Evolutionary conservation across 1,140 invertebrate genomes (phyloP).

Genomic region (Drosophila burlai): DNA sequence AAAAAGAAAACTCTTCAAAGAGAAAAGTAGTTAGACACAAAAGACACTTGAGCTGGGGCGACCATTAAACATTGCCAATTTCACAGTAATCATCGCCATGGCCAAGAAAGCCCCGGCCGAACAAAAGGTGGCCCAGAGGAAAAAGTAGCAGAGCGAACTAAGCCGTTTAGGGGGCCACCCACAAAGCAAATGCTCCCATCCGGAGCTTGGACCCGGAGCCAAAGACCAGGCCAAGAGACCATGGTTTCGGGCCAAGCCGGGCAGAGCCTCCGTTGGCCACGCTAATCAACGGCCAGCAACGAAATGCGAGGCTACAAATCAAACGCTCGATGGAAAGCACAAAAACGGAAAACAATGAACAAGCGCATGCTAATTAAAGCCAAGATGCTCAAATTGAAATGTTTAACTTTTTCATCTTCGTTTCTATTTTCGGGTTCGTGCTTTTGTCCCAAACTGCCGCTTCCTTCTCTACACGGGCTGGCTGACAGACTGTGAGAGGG

Average conservation of each 20-base stretch:
- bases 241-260: slow-evolving; percentile 64
- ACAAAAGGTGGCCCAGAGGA: slow-evolving; percentile 48
- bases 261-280: slow-evolving; percentile 61
- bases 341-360: slow-evolving; percentile 78
- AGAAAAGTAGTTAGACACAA: slow-evolving; percentile 76
- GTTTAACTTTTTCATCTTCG: slow-evolving; percentile 72
- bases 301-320: slow-evolving; percentile 58
- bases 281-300: slow-evolving; percentile 68
- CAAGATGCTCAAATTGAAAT: slow-evolving; percentile 77
- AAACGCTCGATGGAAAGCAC: slow-evolving; percentile 62
- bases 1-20: slow-evolving; percentile 76
- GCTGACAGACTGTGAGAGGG: slow-evolving; percentile 6
- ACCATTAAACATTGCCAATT: slow-evolving; percentile 81
- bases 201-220: slow-evolving; percentile 21
- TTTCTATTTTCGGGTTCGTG: slow-evolving; percentile 28
- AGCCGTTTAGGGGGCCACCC: slow-evolving; percentile 78
- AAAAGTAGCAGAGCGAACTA: slow-evolving; percentile 75
- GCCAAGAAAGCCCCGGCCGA: slow-evolving; percentile 40
- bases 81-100: slow-evolving; percentile 74
- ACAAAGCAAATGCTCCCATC: slow-evolving; percentile 48
- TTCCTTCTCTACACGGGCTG: neutral
- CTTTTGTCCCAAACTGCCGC: slow-evolving; percentile 28
- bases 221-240: slow-evolving; percentile 61
- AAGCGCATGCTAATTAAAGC: slow-evolving; percentile 80
- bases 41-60: slow-evolving; percentile 52